Percentiles rank a stretch among this genome's conserved stretches.
Conservation (phyloP, 2,113 vertebrate species). For the Atrichornis clamosus region DNA sequence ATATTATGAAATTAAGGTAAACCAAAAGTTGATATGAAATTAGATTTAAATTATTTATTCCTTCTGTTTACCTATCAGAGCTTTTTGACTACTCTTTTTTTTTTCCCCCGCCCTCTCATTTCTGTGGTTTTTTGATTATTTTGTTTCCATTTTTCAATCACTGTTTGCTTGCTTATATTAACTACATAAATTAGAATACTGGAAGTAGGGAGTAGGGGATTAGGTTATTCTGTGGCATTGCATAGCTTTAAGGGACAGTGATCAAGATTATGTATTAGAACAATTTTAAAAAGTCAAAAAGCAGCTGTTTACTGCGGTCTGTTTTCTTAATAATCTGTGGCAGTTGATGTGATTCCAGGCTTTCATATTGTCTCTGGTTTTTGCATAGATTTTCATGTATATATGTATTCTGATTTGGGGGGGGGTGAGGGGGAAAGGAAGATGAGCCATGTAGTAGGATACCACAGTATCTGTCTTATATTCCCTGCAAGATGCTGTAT, state of each 20-base stretch:
- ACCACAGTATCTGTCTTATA: background rate
- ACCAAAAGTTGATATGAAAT: background rate
- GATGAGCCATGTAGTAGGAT: background rate
- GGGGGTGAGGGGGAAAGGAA: fast-evolving
- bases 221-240: background rate
- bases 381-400: background rate
- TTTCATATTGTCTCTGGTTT: background rate
- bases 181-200: background rate
- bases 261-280: background rate
- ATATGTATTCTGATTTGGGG: background rate
- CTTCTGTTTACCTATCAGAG: background rate
- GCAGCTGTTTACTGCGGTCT: background rate
- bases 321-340: background rate
- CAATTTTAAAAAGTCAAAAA: background rate
- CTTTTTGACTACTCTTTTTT: background rate
- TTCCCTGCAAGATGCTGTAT: background rate
- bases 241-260: background rate
- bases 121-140: background rate
- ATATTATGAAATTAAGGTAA: background rate
- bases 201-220: background rate
- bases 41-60: background rate
- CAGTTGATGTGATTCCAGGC: background rate
- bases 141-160: background rate
- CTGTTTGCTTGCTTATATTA: background rate
- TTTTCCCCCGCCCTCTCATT: fast-evolving